Percentiles rank a stretch among this genome's conserved stretches.
phyloP scores from a whole-genome alignment of 2,888 invertebrate genomes.

The Acrobasis repandana region DNA sequence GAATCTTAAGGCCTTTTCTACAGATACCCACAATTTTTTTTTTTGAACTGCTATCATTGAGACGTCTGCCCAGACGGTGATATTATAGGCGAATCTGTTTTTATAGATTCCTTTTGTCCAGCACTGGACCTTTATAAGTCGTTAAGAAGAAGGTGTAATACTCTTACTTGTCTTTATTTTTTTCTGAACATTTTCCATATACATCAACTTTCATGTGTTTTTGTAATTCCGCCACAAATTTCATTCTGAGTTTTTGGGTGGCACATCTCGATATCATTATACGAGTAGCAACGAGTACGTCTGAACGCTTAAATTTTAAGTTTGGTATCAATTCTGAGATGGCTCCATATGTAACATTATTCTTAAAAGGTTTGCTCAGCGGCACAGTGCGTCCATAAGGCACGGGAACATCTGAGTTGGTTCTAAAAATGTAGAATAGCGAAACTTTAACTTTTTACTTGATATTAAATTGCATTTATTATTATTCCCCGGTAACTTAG shows the following conservation, averaged over 20 bases:
- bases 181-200: conserved; percentile 80
- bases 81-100: no score
- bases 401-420: conserved; percentile 85
- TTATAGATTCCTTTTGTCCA: no score
- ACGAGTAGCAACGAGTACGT: conserved; percentile 74
- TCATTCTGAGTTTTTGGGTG: conserved; percentile 70
- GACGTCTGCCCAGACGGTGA: no score
- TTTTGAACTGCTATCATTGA: no score
- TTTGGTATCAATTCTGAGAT: conserved; percentile 51
- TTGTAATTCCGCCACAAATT: conserved; percentile 79
- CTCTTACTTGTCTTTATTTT: conserved; percentile 42
- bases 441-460: no score
- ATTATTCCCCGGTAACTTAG: no score
- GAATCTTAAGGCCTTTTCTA: no score
- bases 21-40: no score
- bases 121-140: no score
- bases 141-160: no score
- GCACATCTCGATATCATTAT: conserved; percentile 84
- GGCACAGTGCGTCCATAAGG: conserved; percentile 84
- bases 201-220: conserved; percentile 83
- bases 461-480: no score
- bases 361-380: conserved; percentile 35
- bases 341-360: conserved; percentile 28
- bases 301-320: conserved; percentile 67
- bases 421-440: conserved; percentile 70